Base-by-base conservation (phyloP, 2,113 vertebrate genomes). In the Cyanocitta stelleri region DNA sequence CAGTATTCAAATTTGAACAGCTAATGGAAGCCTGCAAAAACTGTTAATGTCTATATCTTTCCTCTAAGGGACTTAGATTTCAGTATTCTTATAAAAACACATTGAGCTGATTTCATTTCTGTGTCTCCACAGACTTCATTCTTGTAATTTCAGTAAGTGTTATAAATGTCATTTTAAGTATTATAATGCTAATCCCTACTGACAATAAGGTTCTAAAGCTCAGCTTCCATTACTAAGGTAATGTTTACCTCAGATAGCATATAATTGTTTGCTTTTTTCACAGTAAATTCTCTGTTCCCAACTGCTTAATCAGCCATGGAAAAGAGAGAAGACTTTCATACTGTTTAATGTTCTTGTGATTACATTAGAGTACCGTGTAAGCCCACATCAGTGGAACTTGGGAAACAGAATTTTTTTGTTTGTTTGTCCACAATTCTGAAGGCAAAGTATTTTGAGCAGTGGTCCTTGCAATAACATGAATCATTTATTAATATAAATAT, bases 121-220 rank as follows among this genome's bases (percentile, higher is more conserved):
- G 89, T 92, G 97, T 98, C 98, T 98, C 98, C 96, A 96, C 96
- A 98, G 98, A 98, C 98, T 97, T 97, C 97, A 97, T 97, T 97
- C 96, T 97, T 98, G 98, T 98, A 98, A 98, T 98, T 98, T 98
- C 98, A 97, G 98, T 98, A 98, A 98, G 98, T 98, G 98, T 98
- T 98, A 99, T 98, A 98, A 99, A 98, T 98, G 98, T 98, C 98
- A 98, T 98, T 98, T 98, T 98, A 98, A 98, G 98, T 98, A 98
- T 98, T 98, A 98, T 98, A 98, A 98, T 98, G 97, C 98, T 98
- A 97, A 97, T 98, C 97, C 97, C 98, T 98, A 97, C 98, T 98
- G 98, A 98, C 98, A 98, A 98, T 98, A 98, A 98, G 98, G 98
- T 98, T 98, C 97, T 97, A 98, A 98, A 97, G 98, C 98, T 97